Evolutionary conservation across 2,888 invertebrate genomes (phyloP).

Genomic region (Cantharis flavilabris): DNA sequence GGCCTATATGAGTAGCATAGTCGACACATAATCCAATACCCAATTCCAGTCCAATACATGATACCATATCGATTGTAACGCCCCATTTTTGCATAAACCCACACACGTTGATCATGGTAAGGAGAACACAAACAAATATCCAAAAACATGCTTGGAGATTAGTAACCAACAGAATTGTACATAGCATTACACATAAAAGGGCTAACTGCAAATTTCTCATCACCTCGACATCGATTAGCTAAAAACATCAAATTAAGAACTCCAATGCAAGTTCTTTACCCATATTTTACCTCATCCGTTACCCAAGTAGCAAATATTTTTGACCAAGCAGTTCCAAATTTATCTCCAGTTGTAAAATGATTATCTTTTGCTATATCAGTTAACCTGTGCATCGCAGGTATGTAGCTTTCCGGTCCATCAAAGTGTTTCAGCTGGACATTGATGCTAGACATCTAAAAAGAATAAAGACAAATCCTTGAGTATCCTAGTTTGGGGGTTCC

Average conservation of each 20-base stretch:
- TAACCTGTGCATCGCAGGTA: slow-evolving; percentile 74
- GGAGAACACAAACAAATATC: slow-evolving; percentile 75
- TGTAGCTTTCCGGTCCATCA: slow-evolving; percentile 66
- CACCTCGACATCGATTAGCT: slow-evolving; percentile 74
- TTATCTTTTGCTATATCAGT: slow-evolving; percentile 61
- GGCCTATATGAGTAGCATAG: slow-evolving; percentile 81
- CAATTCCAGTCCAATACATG: slow-evolving; percentile 79
- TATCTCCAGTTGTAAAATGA: slow-evolving; percentile 65
- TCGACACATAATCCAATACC: slow-evolving; percentile 84
- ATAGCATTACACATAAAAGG: slow-evolving; percentile 77
- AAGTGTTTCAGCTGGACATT: slow-evolving; percentile 67
- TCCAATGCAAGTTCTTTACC: not conserved
- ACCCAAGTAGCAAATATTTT: slow-evolving; percentile 76
- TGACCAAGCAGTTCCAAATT: slow-evolving; percentile 72
- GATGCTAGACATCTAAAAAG: slow-evolving; percentile 61
- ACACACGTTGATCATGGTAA: slow-evolving; percentile 74
- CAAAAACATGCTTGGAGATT: slow-evolving; percentile 77
- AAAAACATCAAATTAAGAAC: slow-evolving; percentile 32
- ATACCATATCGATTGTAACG: slow-evolving; percentile 79
- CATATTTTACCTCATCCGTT: slow-evolving; percentile 67
- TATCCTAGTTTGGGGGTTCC: too few species aligned
- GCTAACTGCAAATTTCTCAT: slow-evolving; percentile 77
- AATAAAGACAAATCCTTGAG: too few species aligned
- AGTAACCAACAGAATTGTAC: slow-evolving; percentile 75
- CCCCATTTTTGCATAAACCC: slow-evolving; percentile 83